Evolutionary conservation across 2,888 invertebrate genomes (phyloP).

Genomic region (Heliconius aoede): DNA sequence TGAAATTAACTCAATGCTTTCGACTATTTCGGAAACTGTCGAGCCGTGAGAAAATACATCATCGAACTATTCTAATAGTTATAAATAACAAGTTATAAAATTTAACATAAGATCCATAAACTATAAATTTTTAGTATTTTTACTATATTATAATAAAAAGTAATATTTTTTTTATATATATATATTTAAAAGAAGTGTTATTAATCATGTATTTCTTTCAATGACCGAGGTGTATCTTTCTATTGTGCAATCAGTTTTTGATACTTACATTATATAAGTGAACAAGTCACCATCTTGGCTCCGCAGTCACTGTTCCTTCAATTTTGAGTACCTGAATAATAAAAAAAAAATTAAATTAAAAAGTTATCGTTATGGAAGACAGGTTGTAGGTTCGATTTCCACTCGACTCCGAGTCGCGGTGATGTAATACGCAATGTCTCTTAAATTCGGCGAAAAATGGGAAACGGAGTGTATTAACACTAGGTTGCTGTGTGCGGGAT

Average conservation of each 20-base stretch:
- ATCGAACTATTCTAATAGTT: background rate
- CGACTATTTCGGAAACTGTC: constrained; percentile 51
- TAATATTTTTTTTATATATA: background rate
- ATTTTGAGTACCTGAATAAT: background rate
- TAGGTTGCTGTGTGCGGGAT: no score
- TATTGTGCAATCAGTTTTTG: background rate
- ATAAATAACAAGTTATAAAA: constrained; percentile 12
- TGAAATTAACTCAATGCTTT: constrained; percentile 59
- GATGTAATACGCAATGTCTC: no score
- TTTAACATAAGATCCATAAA: constrained; percentile 1
- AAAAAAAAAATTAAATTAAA: background rate
- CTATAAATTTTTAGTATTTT: background rate
- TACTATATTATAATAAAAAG: background rate
- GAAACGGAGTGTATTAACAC: no score
- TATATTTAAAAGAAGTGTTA: background rate
- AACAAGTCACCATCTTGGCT: background rate
- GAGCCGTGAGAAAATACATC: constrained; percentile 54
- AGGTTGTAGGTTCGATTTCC: no score
- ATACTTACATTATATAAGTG: constrained; percentile 27
- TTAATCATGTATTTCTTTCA: no score
- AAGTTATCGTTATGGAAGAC: background rate
- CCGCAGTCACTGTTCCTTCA: background rate
- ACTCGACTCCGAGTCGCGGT: no score
- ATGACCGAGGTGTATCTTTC: background rate
- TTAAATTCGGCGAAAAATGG: no score